A percentile compares a stretch with the other conserved stretches of the same genome.
These are phyloP conservation scores for Rynchops niger DNA, from an alignment of 2,113 vertebrate species.

Conservation along the genomic window DNA sequence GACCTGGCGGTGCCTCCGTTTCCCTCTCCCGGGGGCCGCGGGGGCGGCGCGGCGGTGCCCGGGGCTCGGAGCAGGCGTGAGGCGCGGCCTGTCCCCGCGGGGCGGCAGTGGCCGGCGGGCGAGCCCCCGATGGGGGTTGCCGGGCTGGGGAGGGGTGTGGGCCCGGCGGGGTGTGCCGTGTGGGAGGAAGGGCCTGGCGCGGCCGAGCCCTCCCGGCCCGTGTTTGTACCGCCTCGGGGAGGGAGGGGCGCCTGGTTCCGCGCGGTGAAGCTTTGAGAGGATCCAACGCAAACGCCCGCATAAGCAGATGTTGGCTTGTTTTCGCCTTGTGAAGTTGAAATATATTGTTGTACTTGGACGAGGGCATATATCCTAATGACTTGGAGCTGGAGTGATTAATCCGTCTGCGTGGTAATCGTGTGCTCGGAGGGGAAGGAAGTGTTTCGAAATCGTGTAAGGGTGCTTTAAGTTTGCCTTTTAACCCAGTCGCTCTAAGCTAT, in stretches of 20 bases:
- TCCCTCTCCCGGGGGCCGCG: background rate
- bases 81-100: too few species aligned
- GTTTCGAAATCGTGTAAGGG: background rate
- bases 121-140: background rate
- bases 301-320: background rate
- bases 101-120: too few species aligned
- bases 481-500: background rate
- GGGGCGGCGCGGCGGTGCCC: too few species aligned
- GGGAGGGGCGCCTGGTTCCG: rapidly evolving
- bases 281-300: background rate
- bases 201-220: background rate
- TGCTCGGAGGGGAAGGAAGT: background rate
- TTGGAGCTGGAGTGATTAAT: background rate
- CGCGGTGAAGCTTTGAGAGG: background rate
- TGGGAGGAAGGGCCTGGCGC: background rate
- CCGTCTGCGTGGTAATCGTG: background rate
- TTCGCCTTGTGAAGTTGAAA: background rate
- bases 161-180: too few species aligned
- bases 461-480: background rate
- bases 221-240: rapidly evolving
- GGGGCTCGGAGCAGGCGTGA: background rate
- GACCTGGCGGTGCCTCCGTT: background rate
- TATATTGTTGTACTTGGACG: background rate
- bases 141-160: background rate
- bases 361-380: background rate